Evolutionary conservation across 1,140 invertebrate genomes (phyloP).

Genomic region (Scaptodrosophila lebanonensis): DNA sequence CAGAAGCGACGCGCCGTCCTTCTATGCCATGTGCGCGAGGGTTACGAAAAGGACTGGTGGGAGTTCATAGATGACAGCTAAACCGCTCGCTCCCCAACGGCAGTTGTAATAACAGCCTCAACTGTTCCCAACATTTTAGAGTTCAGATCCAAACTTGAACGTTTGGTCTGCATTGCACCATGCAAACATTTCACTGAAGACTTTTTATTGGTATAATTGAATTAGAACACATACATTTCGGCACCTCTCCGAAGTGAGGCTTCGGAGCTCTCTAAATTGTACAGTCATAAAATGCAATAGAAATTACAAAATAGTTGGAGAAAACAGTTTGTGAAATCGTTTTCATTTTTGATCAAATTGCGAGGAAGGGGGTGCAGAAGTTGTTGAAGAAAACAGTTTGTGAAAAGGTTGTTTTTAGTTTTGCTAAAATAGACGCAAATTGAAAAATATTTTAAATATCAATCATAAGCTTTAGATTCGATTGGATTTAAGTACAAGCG

Average conservation of each 20-base stretch:
- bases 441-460: no score
- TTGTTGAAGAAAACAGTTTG: no score
- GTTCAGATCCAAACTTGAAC: not conserved
- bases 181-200: slow-evolving; percentile 47
- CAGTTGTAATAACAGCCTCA: slow-evolving; percentile 1
- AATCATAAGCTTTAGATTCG: no score
- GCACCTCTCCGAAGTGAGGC: slow-evolving; percentile 7
- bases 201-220: slow-evolving; percentile 24
- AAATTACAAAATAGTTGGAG: slow-evolving; percentile 11
- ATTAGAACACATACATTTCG: not conserved
- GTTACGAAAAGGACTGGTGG: slow-evolving; percentile 99
- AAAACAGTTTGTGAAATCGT: no score
- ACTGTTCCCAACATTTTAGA: not conserved
- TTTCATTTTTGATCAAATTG: no score
- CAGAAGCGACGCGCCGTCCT: slow-evolving; percentile 95
- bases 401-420: no score
- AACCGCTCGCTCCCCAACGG: no score
- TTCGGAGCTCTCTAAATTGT: slow-evolving; percentile 36
- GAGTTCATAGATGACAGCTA: slow-evolving; percentile 85
- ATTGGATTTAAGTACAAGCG: no score
- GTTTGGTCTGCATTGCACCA: slow-evolving; percentile 2
- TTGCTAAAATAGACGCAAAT: no score
- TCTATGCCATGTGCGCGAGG: slow-evolving; percentile 97
- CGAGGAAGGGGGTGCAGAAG: no score
- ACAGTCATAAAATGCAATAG: slow-evolving; percentile 30